phyloP scores from a whole-genome alignment of 2,797 vertebrate genomes.

The Anabas testudineus region DNA sequence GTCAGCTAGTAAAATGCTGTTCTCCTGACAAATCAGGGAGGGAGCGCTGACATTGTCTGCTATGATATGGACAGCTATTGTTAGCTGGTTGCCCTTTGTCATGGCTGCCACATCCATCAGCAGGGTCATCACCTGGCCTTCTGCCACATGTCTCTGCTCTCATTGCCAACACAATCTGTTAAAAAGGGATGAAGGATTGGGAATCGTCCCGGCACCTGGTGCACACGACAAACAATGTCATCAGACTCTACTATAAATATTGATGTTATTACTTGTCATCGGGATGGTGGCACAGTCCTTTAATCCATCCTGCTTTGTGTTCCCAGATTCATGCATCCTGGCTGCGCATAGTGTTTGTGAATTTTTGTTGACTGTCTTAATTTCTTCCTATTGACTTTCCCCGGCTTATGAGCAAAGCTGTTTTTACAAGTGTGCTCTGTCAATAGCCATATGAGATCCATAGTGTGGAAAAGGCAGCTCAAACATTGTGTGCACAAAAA shows the following conservation, averaged over 20 bases:
- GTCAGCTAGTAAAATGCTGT: slow-evolving; percentile 32
- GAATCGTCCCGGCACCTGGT: slow-evolving; percentile 43
- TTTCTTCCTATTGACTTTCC: slow-evolving; percentile 56
- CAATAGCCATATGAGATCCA: slow-evolving; percentile 36
- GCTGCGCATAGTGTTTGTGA: slow-evolving; percentile 17
- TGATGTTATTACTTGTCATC: slow-evolving; percentile 45
- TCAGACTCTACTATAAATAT: slow-evolving; percentile 54
- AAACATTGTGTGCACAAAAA: slow-evolving; percentile 48
- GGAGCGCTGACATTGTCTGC: slow-evolving; percentile 45
- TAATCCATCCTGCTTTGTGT: slow-evolving; percentile 31
- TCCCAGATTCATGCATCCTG: slow-evolving; percentile 16
- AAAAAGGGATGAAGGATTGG: slow-evolving; percentile 66
- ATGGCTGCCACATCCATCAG: slow-evolving; percentile 79
- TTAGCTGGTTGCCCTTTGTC: slow-evolving; percentile 60
- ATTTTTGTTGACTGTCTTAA: slow-evolving; percentile 55
- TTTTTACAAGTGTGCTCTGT: slow-evolving; percentile 47
- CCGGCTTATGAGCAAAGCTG: slow-evolving; percentile 26
- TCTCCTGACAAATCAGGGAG: slow-evolving; percentile 21
- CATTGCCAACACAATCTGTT: slow-evolving; percentile 71
- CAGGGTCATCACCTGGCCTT: slow-evolving; percentile 75
- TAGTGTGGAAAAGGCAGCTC: slow-evolving; percentile 24
- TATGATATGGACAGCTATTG: slow-evolving; percentile 41
- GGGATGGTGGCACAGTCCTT: slow-evolving; percentile 21
- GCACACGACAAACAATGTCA: slow-evolving; percentile 64
- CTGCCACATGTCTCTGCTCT: slow-evolving; percentile 72